phyloP scores from a whole-genome alignment of 2,888 invertebrate genomes.

The Drosophila anomalata region DNA sequence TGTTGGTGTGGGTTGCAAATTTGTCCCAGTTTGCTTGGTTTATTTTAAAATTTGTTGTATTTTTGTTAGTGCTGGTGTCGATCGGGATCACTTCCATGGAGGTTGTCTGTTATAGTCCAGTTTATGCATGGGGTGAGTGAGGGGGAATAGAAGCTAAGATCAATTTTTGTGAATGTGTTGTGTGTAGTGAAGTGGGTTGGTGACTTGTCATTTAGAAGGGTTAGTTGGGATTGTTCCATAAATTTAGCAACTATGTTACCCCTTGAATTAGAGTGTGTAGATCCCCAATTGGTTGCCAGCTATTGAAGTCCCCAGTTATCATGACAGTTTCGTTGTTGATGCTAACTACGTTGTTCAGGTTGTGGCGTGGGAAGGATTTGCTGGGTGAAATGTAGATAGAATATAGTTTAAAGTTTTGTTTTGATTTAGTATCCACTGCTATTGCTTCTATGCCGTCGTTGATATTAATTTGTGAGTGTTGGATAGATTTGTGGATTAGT shows the following conservation, averaged over 20 bases:
- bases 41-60: too few species aligned
- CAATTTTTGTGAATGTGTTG: too few species aligned
- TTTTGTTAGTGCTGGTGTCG: too few species aligned
- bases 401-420: not conserved
- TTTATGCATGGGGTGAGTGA: too few species aligned
- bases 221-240: conserved; percentile 1
- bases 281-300: not conserved
- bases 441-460: not conserved
- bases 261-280: not conserved
- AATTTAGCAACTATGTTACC: not conserved
- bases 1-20: too few species aligned
- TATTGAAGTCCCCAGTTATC: conserved; percentile 1
- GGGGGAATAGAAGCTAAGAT: too few species aligned
- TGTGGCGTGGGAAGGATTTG: not conserved
- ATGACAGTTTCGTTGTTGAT: not conserved
- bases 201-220: not conserved
- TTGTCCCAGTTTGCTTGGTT: too few species aligned
- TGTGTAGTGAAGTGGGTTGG: too few species aligned
- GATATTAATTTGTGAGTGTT: too few species aligned
- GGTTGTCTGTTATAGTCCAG: too few species aligned
- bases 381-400: not conserved
- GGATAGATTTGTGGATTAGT: too few species aligned
- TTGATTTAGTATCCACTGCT: not conserved
- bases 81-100: too few species aligned
- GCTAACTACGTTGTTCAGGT: not conserved